A percentile compares a stretch with the other conserved stretches of the same genome.
These are phyloP conservation scores for Drosophila leontia DNA, from an alignment of 1,140 invertebrate species.

Conservation along the genomic window DNA sequence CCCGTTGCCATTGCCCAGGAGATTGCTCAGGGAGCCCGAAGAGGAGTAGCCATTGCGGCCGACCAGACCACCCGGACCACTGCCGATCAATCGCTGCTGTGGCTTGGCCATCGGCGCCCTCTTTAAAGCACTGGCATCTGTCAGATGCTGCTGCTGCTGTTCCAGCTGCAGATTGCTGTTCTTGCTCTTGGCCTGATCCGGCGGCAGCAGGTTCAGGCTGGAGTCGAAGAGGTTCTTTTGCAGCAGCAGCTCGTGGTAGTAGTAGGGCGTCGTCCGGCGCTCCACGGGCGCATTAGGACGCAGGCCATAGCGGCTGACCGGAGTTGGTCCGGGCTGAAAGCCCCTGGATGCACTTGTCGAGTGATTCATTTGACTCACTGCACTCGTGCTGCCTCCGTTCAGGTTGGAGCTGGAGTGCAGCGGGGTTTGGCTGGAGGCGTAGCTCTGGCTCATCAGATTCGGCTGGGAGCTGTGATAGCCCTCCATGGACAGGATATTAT, in stretches of 20 bases:
- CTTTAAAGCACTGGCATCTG: conserved; percentile 34
- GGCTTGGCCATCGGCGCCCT: conserved; percentile 53
- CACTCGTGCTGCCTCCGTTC: conserved; percentile 28
- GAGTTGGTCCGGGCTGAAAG: conserved; percentile 36
- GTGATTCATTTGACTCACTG: conserved; percentile 16
- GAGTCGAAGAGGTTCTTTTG: conserved; percentile 82
- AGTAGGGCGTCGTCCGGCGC: conserved; percentile 79
- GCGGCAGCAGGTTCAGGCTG: conserved; percentile 73
- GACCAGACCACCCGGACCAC: conserved; percentile 16
- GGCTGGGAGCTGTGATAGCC: conserved; percentile 79
- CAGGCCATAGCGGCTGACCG: conserved; percentile 53
- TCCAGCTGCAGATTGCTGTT: conserved; percentile 67
- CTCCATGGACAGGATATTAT: conserved; percentile 38
- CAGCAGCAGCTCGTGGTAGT: conserved; percentile 80
- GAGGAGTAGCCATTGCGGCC: conserved; percentile 35
- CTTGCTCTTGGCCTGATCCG: conserved; percentile 58
- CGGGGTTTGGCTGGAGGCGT: conserved; percentile 15
- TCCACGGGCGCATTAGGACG: conserved; percentile 64
- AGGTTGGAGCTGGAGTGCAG: conserved; percentile 57
- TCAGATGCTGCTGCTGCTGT: conserved; percentile 31
- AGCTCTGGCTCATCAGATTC: conserved; percentile 68
- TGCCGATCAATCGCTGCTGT: conserved; percentile 56
- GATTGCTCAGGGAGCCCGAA: conserved; percentile 54
- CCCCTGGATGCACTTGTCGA: conserved; percentile 7
- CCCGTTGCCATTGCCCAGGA: conserved; percentile 55